A percentile compares a stretch with the other conserved stretches of the same genome.
Evolutionary conservation across 2,113 vertebrate genomes (phyloP).

Genomic region (Lepus americanus): DNA sequence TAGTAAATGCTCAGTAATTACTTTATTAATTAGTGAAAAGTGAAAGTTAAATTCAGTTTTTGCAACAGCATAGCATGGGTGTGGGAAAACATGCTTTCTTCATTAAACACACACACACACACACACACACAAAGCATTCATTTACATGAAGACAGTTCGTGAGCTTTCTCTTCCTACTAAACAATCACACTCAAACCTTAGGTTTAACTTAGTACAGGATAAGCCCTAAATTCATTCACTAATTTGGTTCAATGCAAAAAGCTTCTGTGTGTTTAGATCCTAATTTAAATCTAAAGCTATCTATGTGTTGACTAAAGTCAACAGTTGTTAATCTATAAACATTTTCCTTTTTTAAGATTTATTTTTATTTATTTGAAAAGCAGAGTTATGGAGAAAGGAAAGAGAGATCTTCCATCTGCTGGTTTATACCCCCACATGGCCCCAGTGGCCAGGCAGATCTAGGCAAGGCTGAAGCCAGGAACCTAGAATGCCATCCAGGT

Average conservation of each 20-base stretch:
- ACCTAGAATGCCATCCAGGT: no score
- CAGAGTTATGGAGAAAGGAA: no score
- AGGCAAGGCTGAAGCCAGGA: no score
- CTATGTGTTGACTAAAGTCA: neutral
- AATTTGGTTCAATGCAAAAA: conserved; percentile 34
- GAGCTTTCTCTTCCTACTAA: neutral
- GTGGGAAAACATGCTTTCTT: neutral
- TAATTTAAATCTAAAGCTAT: neutral
- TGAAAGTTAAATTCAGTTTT: neutral
- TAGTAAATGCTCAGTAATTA: neutral
- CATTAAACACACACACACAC: neutral
- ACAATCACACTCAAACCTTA: neutral
- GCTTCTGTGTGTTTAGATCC: neutral
- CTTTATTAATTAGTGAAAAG: neutral
- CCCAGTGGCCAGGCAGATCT: no score
- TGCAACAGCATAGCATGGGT: neutral
- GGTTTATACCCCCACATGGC: no score
- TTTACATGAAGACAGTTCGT: neutral
- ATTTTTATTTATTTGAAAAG: no score
- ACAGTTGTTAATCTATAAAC: neutral
- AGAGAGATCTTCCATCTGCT: no score
- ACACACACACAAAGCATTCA: no score
- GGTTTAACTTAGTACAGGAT: neutral
- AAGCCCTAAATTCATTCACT: conserved; percentile 3
- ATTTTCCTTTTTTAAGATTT: no score